Base-by-base conservation (phyloP, 2,888 invertebrate genomes). In the Gryllus longicercus region DNA sequence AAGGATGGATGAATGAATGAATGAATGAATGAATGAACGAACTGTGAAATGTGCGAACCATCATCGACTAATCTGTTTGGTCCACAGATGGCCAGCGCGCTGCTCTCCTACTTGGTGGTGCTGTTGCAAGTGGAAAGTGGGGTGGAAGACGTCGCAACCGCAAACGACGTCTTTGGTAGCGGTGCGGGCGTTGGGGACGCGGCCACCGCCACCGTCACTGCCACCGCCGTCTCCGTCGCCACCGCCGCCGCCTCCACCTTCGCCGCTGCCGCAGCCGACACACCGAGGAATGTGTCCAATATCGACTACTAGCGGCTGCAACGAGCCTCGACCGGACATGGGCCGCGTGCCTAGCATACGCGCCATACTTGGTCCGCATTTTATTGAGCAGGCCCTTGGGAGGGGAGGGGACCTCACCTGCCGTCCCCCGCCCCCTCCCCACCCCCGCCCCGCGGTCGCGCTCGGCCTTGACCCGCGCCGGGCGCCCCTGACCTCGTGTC, bases 271-370 rank as follows among this genome's bases (percentile, higher is more conserved):
- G 3, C 63, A 63, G 16, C 63, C 16, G 63, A 63, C 63, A 63
- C 63, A 63, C 63, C 63, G n/a, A 63, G 63, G 63, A 63, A 63
- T 63, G 63, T 63, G 63, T 63, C 63, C 63, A 63, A 63, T 63
- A 63, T 63, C 63, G 63, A 63, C 63, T 63, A 63, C 16, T 63
- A 63, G 63, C 63, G 16, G 63, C 14, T 14, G 63, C 63, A 63
- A n/a, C 63, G 63, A 63, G 63, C 63, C 63, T 38, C 16, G 12
- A 63, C 63, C 63, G 63, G 63, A 63, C 63, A 63, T 63, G 11
- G n/a, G 63, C 63, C 63, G 63, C 63, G n/a, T 63, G 63, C 63
- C 63, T 18, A 8, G n/a, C 63, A n/a, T 63, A 18, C 63, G 63
- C 63, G 63, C 63, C 14, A 63, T 63, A 63, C 63, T 63, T 63